Evolutionary conservation across 1,140 invertebrate species (phyloP).

Genomic region (Atta texana): DNA sequence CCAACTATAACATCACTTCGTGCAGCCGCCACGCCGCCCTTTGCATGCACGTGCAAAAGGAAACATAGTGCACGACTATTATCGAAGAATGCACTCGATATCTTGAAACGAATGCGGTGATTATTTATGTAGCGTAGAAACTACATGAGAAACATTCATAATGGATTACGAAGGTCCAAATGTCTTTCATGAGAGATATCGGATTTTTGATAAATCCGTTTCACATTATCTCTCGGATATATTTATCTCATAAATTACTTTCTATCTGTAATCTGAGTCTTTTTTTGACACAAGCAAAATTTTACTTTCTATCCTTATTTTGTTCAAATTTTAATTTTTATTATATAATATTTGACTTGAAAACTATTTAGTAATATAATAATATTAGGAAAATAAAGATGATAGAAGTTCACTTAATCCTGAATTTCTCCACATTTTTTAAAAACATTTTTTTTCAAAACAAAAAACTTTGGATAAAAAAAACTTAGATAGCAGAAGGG

Average conservation of each 20-base stretch:
- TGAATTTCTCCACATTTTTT: no score
- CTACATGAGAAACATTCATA: background rate
- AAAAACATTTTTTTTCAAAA: no score
- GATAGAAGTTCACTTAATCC: no score
- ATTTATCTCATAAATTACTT: background rate
- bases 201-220: background rate
- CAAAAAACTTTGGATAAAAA: no score
- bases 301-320: no score
- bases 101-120: constrained; percentile 26
- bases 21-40: background rate
- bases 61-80: constrained; percentile 19
- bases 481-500: no score
- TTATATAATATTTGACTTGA: no score
- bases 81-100: constrained; percentile 47
- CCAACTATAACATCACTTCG: background rate
- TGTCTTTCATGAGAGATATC: constrained; percentile 2
- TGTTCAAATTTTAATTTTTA: no score
- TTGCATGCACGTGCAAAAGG: constrained; percentile 5
- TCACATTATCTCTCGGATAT: background rate
- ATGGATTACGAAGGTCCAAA: background rate
- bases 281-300: no score
- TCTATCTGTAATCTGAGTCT: no score
- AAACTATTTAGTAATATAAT: no score
- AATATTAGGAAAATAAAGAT: no score
- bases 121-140: constrained; percentile 26